Evolutionary conservation across 2,888 invertebrate species (phyloP).

Genomic region (Drosophila niveifrons): DNA sequence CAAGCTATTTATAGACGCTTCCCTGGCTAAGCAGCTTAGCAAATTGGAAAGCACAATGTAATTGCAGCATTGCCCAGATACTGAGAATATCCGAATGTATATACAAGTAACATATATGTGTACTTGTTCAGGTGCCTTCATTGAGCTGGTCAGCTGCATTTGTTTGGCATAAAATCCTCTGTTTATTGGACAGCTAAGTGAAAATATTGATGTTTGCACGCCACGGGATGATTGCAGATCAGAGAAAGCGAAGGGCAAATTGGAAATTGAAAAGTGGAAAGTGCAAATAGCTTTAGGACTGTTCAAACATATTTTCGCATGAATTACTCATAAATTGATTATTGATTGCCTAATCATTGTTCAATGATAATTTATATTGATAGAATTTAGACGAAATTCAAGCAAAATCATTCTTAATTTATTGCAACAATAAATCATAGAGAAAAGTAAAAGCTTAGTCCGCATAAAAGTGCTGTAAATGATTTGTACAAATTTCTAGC

Average conservation of each 20-base stretch:
- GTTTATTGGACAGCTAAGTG: conserved; percentile 53
- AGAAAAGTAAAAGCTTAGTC: neutral
- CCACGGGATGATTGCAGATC: conserved; percentile 9
- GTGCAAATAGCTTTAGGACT: neutral
- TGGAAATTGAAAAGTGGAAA: neutral
- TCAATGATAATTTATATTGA: neutral
- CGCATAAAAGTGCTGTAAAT: neutral
- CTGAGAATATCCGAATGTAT: neutral
- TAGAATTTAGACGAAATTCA: neutral
- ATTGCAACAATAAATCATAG: conserved; percentile 14
- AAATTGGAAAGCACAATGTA: conserved; percentile 19
- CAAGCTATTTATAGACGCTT: conserved; percentile 27
- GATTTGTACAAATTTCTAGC: conserved; percentile 23
- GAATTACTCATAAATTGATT: neutral
- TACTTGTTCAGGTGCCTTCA: conserved; percentile 29
- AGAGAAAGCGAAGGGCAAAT: neutral
- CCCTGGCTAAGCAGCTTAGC: conserved; percentile 26
- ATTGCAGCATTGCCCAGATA: conserved; percentile 11
- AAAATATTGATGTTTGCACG: conserved; percentile 35
- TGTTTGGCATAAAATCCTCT: conserved; percentile 44
- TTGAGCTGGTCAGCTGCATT: conserved; percentile 25
- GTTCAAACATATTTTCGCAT: neutral
- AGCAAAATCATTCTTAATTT: neutral
- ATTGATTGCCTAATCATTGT: neutral
- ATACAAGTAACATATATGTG: conserved; percentile 7